Base-by-base conservation (phyloP, 2,888 invertebrate genomes). In the Melanargia galathea region DNA sequence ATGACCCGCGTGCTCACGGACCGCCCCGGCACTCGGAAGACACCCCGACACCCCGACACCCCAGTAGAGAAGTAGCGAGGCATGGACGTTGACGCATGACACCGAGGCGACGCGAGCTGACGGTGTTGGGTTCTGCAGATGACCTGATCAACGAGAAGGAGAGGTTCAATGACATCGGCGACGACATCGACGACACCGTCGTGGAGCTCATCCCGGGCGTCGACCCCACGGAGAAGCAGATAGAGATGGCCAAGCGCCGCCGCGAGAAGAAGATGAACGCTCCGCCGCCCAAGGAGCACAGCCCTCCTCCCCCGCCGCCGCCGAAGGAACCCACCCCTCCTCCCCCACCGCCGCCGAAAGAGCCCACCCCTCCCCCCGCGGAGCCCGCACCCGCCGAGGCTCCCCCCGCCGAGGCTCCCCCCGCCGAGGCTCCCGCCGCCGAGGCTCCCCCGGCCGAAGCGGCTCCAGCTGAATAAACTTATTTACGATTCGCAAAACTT, bases 141-240 rank as follows among this genome's bases (percentile, higher is more conserved):
- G 96, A 96, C 84, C 93, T 96, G 92, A 95, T 96, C 92, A 92
- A 91, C 82, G 96, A 96, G 90, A 97, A 96, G 93, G 97, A 98
- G 93, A 95, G 95, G 90, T 98, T 95, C 94, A 97, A 97, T 92
- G 94, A 95, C 86, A 96, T 98, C 92, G 96, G 96, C 78, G 96
- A 97, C 87, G 97, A 96, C 92, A 94, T 98, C 93, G 98, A 98
- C 92, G 93, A 95, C 86, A 97, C 98, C 75, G 97, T 98, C 93
- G 95, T 96, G 81, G 97, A 98, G 87, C 92, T 95, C 76, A 93
- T 94, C 85, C 92, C 92, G 62, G 93, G 93, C 75, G 92, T 93
- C 71, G 89, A 92, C 75, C 90, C 92, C 74, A 89, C 78, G 24
- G 56, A 57, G 20, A 48, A 49, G 51, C 67, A 67, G 18, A 35